Evolutionary conservation across 2,797 vertebrate genomes (phyloP).

Genomic region (Lagodon rhomboides): DNA sequence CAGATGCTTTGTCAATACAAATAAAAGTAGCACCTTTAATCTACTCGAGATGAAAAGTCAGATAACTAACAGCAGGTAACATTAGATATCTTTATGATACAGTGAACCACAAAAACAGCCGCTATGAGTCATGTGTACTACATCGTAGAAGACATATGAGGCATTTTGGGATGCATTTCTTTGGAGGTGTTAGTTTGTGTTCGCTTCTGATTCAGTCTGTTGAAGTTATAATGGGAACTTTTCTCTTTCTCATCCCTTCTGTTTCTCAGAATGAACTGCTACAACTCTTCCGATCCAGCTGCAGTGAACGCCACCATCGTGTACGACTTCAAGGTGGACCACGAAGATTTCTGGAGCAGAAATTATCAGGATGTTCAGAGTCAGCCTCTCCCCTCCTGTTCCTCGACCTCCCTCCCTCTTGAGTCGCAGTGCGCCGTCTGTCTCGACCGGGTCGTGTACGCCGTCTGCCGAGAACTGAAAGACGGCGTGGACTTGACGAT

Average conservation of each 20-base stretch:
- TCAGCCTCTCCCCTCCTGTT: not conserved
- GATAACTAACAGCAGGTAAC: no score
- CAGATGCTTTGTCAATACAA: no score
- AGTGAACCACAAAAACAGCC: no score
- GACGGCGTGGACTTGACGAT: not conserved
- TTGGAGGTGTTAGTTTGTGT: no score
- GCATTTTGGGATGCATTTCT: no score
- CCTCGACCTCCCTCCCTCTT: not conserved
- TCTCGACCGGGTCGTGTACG: rapidly evolving
- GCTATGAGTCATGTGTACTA: no score
- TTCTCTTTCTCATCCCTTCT: not conserved
- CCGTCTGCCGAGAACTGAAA: not conserved
- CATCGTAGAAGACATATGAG: no score
- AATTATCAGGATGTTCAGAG: not conserved
- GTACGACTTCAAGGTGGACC: rapidly evolving
- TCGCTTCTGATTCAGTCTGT: no score
- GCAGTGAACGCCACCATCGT: not conserved
- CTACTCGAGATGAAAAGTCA: no score
- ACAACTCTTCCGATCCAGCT: rapidly evolving
- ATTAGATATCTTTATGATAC: no score
- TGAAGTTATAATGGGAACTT: no score
- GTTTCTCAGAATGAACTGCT: not conserved
- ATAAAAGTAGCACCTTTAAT: no score
- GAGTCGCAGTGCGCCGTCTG: not conserved
- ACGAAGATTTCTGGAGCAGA: not conserved